phyloP scores from a whole-genome alignment of 2,797 vertebrate genomes.

The Hozukius guyotensis region DNA sequence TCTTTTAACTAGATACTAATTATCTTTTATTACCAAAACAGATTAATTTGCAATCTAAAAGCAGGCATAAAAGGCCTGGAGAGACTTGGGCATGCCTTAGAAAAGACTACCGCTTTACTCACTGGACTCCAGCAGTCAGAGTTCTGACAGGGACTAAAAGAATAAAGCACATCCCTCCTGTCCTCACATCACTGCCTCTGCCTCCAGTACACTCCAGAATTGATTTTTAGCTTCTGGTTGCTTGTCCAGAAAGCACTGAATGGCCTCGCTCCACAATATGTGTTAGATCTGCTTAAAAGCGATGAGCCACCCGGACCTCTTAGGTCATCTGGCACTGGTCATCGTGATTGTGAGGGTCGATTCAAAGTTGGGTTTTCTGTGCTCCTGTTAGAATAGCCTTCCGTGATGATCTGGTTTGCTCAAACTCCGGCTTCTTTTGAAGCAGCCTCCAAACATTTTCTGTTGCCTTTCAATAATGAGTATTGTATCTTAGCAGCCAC shows the following conservation, averaged over 20 bases:
- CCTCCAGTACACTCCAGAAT: constrained; percentile 11
- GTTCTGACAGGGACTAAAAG: constrained; percentile 30
- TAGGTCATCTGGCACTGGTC: background rate
- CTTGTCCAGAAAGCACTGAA: constrained; percentile 26
- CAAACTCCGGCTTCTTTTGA: background rate
- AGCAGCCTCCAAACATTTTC: background rate
- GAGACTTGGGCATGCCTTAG: background rate
- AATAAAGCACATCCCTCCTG: constrained; percentile 12
- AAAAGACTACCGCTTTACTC: background rate
- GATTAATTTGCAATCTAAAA: constrained; percentile 4
- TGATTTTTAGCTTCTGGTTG: constrained; percentile 29
- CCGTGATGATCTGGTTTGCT: background rate
- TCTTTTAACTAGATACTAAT: background rate
- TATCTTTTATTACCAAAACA: background rate
- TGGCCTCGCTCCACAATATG: constrained; percentile 7
- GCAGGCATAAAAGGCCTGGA: background rate
- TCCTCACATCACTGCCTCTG: constrained; percentile 8
- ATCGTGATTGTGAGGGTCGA: background rate
- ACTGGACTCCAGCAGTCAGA: background rate
- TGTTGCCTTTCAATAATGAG: background rate
- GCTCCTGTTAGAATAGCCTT: background rate
- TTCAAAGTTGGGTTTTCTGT: background rate
- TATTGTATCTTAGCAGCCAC: background rate
- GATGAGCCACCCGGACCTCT: background rate
- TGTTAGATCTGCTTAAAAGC: constrained; percentile 27